These are phyloP conservation scores for Pteronura brasiliensis DNA, from an alignment of 2,113 vertebrate species.

Conservation along the genomic window DNA sequence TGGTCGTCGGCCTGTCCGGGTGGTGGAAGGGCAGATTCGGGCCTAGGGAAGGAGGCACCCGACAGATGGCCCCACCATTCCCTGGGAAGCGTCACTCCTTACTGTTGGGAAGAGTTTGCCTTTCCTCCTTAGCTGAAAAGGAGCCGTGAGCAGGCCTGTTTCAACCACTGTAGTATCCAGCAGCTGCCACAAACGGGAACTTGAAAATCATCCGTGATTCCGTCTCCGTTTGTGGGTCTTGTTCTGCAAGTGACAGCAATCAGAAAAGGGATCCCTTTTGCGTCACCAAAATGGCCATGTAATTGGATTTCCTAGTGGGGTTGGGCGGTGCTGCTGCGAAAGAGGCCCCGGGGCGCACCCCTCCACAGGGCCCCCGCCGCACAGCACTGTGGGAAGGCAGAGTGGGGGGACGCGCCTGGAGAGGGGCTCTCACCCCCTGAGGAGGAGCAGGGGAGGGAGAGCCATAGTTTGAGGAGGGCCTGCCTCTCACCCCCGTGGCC, in stretches of 20 bases:
- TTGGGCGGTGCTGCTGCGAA: constrained; percentile 70
- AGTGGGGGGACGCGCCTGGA: constrained; percentile 15
- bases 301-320: constrained; percentile 70
- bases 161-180: constrained; percentile 29
- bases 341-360: constrained; percentile 62
- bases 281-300: constrained; percentile 66
- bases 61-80: accelerated
- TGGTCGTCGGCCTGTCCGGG: background rate
- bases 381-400: background rate
- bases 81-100: background rate
- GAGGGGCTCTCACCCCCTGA: background rate
- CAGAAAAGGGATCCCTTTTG: constrained; percentile 55
- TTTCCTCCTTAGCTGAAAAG: constrained; percentile 34
- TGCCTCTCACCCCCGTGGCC: no score
- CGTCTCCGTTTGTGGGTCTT: background rate
- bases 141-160: constrained; percentile 27
- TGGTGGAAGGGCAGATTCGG: accelerated
- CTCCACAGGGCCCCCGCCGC: constrained; percentile 52
- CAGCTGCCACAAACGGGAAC: constrained; percentile 50
- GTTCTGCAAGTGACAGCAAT: background rate
- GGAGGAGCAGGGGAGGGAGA: background rate
- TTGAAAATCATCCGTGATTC: constrained; percentile 51
- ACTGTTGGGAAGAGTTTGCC: accelerated
- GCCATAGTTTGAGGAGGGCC: background rate
- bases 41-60: background rate